phyloP scores from a whole-genome alignment of 2,797 vertebrate genomes.

The Lophius americanus region DNA sequence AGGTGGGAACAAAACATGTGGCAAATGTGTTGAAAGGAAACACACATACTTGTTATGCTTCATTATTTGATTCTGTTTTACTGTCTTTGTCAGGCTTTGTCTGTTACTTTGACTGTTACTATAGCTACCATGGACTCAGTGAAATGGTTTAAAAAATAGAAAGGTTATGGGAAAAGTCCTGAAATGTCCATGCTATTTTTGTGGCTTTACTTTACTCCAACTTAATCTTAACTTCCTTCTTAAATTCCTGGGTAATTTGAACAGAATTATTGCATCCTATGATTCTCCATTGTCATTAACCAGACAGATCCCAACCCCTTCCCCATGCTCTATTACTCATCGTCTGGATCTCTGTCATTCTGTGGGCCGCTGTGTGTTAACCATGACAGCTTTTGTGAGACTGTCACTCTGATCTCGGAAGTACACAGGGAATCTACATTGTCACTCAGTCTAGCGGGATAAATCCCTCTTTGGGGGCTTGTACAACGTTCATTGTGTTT shows the following conservation, averaged over 20 bases:
- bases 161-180: slow-evolving; percentile 41
- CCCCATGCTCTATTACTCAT: slow-evolving; percentile 52
- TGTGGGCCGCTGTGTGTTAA: slow-evolving; percentile 74
- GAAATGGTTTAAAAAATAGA: slow-evolving; percentile 51
- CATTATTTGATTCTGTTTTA: slow-evolving; percentile 44
- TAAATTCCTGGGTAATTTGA: slow-evolving; percentile 15
- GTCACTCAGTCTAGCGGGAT: slow-evolving; percentile 77
- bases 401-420: slow-evolving; percentile 78
- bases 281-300: slow-evolving; percentile 51
- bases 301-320: slow-evolving; percentile 36
- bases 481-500: slow-evolving; percentile 70
- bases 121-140: slow-evolving; percentile 53
- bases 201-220: slow-evolving; percentile 9
- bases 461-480: slow-evolving; percentile 74
- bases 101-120: slow-evolving; percentile 67
- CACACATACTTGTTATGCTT: slow-evolving; percentile 18
- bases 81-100: slow-evolving; percentile 35
- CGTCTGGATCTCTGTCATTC: slow-evolving; percentile 50
- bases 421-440: slow-evolving; percentile 79
- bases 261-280: slow-evolving; percentile 35
- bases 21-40: slow-evolving; percentile 10
- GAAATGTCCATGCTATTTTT: slow-evolving; percentile 17
- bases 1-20: slow-evolving; percentile 23
- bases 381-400: slow-evolving; percentile 78
- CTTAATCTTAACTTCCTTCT: neutral